Base-by-base conservation (phyloP, 2,113 vertebrate genomes). In the Passerina amoena region DNA sequence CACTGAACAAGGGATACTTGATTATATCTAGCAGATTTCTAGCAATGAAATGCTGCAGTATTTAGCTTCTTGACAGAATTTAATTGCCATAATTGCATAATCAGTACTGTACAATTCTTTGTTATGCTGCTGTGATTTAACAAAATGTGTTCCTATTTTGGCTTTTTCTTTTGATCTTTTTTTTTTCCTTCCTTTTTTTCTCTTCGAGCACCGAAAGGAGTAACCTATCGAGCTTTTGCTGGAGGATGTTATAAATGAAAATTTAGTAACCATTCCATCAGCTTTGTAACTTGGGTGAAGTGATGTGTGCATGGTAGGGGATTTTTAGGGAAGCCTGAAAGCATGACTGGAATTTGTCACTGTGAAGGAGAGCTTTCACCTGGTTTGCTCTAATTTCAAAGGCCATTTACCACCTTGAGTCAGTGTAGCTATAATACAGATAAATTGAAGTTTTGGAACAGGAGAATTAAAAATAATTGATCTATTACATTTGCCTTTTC, bases 221-320 rank as follows among this genome's bases (percentile, higher is more conserved):
- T 99, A 99, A 99, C 99, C 99, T 99, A 99, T 99, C 98, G 98
- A 99, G 99, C 99, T 99, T 99, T 99, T 99, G 99, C 98, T 99
- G 99, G 98, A 99, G 99, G 99, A 99, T 99, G 99, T 99, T 99
- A 99, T 99, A 99, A 99, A 99, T 99, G 99, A 98, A 99, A 99
- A 99, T 99, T 99, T 99, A 99, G 98, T 98, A 98, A 98, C 98
- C 94, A 98, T 99, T 99, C 99, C 99, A 84, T 99, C 98, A 97
- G 94, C 99, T 99, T 99, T 99, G 99, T 98, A 97, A 98, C 98
- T 98, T 98, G 98, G 98, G 98, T 63, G 80, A 98, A 98, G 98
- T 99, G 99, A 99, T 99, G 99, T 99, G 99, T 99, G 99, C 71
- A 3, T 98, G 89, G 45, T 53, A 82, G 95, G 56, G 47, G 22